phyloP scores from a whole-genome alignment of 2,888 invertebrate genomes.

The Choreutis nemorana region DNA sequence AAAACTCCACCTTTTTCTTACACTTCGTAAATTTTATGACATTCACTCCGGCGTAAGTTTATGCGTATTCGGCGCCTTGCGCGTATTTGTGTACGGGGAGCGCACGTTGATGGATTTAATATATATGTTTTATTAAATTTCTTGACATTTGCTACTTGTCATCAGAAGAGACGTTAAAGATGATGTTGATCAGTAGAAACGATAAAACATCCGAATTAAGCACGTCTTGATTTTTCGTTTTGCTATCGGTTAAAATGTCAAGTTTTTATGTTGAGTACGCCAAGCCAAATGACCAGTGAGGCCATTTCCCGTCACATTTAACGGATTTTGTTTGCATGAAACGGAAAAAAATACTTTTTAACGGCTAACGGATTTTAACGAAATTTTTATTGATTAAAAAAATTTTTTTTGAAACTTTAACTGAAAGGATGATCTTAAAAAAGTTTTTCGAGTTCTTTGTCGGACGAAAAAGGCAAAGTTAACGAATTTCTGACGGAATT shows the following conservation, averaged over 20 bases:
- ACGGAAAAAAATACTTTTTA: too few species aligned
- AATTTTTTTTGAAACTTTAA: too few species aligned
- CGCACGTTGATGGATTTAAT: constrained; percentile 19
- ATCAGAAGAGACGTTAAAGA: too few species aligned
- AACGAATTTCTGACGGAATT: too few species aligned
- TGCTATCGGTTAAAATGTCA: constrained; percentile 5
- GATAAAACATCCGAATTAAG: constrained; percentile 2
- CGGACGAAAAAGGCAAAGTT: too few species aligned
- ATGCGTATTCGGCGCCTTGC: constrained; percentile 8
- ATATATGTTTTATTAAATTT: constrained; percentile 34
- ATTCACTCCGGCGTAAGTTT: constrained; percentile 13
- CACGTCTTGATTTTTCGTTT: constrained; percentile 1
- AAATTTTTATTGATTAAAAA: too few species aligned
- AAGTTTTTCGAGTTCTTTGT: too few species aligned
- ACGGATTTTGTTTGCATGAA: constrained; percentile 9
- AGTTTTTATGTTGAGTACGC: constrained; percentile 9
- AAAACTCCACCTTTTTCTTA: constrained; percentile 43
- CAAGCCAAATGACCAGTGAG: constrained; percentile 8
- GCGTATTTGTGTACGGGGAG: constrained; percentile 13
- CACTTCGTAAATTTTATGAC: constrained; percentile 59
- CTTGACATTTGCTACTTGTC: constrained; percentile 25
- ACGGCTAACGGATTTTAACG: too few species aligned
- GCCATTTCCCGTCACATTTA: constrained; percentile 10
- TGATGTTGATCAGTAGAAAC: too few species aligned
- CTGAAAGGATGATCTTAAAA: too few species aligned